phyloP scores from a whole-genome alignment of 1,140 invertebrate genomes.

The Bathynomus jamesi region DNA sequence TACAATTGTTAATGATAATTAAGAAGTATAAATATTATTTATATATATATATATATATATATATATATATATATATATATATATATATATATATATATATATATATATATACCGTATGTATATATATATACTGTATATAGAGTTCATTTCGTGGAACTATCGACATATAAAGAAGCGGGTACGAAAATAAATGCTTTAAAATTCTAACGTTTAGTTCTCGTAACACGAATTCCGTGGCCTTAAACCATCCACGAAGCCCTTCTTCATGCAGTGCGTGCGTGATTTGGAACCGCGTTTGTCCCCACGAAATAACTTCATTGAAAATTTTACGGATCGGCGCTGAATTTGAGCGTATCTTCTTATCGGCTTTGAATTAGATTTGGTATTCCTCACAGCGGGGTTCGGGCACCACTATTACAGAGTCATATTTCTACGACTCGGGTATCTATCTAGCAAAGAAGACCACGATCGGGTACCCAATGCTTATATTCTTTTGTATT shows the following conservation, averaged over 20 bases:
- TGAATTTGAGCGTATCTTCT: too few species aligned
- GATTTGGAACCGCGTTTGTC: too few species aligned
- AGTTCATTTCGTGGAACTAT: too few species aligned
- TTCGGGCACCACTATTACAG: not conserved
- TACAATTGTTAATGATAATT: not conserved
- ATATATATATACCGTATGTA: conserved; percentile 9
- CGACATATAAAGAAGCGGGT: too few species aligned
- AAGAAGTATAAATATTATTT: not conserved
- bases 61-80: conserved; percentile 5
- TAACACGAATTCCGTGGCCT: too few species aligned
- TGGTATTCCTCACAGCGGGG: not conserved
- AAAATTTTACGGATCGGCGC: too few species aligned
- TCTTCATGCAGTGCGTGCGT: too few species aligned
- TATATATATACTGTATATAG: too few species aligned
- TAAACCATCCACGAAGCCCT: too few species aligned
- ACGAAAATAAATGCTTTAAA: too few species aligned
- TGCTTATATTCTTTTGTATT: not conserved
- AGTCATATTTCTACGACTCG: not conserved
- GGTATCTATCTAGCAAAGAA: not conserved
- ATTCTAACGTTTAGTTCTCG: too few species aligned
- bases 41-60: conserved; percentile 4
- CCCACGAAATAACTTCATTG: too few species aligned
- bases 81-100: conserved; percentile 6
- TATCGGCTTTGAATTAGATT: not conserved
- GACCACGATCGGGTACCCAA: not conserved